These are phyloP conservation scores for Agapostemon virescens DNA, from an alignment of 2,888 invertebrate genomes.

Conservation along the genomic window DNA sequence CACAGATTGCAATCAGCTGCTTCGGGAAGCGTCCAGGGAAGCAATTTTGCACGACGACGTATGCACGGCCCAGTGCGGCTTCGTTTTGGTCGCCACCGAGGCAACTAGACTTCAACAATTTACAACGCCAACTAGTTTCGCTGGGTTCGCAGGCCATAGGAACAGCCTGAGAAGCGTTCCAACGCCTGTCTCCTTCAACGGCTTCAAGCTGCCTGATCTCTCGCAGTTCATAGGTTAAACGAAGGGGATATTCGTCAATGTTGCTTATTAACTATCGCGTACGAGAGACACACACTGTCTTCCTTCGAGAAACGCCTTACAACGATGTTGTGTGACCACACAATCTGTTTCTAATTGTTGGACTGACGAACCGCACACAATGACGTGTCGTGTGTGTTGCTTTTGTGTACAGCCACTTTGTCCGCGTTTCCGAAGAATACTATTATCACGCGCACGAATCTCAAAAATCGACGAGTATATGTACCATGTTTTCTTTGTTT, in stretches of 20 bases:
- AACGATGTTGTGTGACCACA: constrained; percentile 33
- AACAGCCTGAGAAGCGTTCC: constrained; percentile 69
- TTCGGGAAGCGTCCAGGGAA: constrained; percentile 91
- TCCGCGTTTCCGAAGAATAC: constrained; percentile 2
- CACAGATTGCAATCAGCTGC: constrained; percentile 91
- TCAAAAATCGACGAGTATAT: constrained; percentile 9
- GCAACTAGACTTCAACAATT: constrained; percentile 70
- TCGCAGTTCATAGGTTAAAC: constrained; percentile 86
- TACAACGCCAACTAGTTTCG: constrained; percentile 69
- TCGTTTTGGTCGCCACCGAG: constrained; percentile 82
- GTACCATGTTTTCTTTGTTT: constrained; percentile 15
- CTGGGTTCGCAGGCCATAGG: constrained; percentile 68
- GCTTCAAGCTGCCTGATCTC: constrained; percentile 90
- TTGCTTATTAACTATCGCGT: constrained; percentile 56
- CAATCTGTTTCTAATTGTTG: constrained; percentile 15
- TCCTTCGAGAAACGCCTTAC: constrained; percentile 50
- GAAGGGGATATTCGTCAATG: constrained; percentile 26
- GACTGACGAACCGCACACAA: constrained; percentile 11
- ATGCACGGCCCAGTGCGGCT: constrained; percentile 94
- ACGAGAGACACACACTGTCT: constrained; percentile 55
- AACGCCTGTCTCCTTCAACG: constrained; percentile 80
- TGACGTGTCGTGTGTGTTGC: neutral
- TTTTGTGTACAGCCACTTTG: neutral
- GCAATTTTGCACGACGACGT: constrained; percentile 92
- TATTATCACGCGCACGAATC: neutral